Percentiles rank a stretch among this genome's conserved stretches.
These are phyloP conservation scores for Sciurus niger DNA, from an alignment of 2,113 vertebrate species.

Conservation along the genomic window DNA sequence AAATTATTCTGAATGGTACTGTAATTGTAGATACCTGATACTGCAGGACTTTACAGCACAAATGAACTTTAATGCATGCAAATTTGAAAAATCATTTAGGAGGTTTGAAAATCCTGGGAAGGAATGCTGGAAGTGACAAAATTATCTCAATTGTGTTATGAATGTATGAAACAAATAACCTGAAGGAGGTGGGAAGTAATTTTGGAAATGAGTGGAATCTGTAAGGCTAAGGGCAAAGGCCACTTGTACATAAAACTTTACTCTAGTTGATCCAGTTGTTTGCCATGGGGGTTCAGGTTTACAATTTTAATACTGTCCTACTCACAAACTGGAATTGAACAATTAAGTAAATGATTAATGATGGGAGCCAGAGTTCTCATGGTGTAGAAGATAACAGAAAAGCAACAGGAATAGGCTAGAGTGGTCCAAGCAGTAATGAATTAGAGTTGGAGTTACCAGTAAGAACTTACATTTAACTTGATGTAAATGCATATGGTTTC, in stretches of 20 bases:
- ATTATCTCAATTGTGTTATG: neutral
- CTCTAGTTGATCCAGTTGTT: neutral
- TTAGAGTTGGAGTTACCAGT: neutral
- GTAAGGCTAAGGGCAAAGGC: neutral
- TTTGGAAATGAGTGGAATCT: neutral
- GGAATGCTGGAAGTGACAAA: neutral
- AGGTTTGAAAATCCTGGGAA: neutral
- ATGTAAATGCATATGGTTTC: neutral
- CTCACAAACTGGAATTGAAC: neutral
- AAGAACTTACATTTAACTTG: neutral
- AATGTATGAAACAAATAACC: neutral
- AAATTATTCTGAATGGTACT: constrained; percentile 3
- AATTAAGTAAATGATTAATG: neutral
- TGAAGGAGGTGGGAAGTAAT: neutral
- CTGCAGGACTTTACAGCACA: neutral
- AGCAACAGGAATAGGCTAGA: neutral
- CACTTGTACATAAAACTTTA: neutral
- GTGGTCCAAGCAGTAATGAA: neutral
- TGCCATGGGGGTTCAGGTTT: neutral
- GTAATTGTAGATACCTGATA: constrained; percentile 11
- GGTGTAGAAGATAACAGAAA: neutral
- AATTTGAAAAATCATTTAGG: constrained; percentile 25
- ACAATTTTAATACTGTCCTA: neutral
- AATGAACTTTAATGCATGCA: neutral
- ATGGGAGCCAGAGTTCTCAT: neutral